These are phyloP conservation scores for Brachypodius melanocephalos DNA, from an alignment of 2,113 vertebrate species.

Conservation along the genomic window DNA sequence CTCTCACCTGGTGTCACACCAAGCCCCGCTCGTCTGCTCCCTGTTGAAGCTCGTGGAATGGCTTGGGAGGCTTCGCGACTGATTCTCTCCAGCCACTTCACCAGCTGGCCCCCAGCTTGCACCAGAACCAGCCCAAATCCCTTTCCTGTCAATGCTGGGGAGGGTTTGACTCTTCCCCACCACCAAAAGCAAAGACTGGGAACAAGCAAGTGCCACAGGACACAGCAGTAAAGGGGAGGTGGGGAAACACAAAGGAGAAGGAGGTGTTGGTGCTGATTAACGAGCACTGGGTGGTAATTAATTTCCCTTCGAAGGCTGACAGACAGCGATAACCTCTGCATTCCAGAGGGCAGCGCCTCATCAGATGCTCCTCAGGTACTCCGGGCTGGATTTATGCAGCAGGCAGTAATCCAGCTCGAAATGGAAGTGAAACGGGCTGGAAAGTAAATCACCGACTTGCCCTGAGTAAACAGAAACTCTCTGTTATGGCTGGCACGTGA, in stretches of 20 bases:
- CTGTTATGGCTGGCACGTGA: not conserved
- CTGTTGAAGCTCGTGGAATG: not conserved
- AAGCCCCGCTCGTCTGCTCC: not conserved
- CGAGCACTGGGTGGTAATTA: not conserved
- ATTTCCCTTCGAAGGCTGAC: not conserved
- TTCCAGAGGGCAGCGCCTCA: not conserved
- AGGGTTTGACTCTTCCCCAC: not conserved
- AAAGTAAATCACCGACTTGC: not conserved
- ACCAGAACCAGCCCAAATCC: not conserved
- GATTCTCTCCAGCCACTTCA: not conserved
- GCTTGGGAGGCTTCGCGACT: not conserved
- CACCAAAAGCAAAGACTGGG: accelerated
- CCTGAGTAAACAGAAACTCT: not conserved
- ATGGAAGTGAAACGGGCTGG: not conserved
- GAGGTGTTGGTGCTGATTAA: not conserved
- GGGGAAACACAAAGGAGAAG: not conserved
- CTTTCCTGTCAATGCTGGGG: accelerated
- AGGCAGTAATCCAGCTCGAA: not conserved
- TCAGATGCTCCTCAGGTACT: not conserved
- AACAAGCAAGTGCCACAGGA: not conserved
- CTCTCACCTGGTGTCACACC: not conserved
- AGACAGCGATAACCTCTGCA: not conserved
- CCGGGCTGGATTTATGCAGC: not conserved
- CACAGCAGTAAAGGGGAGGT: not conserved
- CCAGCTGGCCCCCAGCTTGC: not conserved